phyloP scores from a whole-genome alignment of 30 jellyfish, hydroid and myxozoan species.

The Catostylus mosaicus region DNA sequence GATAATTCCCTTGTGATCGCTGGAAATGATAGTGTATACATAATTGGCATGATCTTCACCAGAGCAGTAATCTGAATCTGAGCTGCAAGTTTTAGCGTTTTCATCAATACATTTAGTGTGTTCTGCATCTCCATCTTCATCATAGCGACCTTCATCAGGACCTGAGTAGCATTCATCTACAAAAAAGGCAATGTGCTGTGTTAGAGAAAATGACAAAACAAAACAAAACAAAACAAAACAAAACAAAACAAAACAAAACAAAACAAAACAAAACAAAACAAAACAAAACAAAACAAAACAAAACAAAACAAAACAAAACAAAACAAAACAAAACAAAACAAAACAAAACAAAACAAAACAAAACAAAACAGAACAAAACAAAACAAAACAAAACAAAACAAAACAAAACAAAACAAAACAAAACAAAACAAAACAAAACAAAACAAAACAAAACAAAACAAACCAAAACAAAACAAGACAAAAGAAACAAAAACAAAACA shows the following conservation, averaged over 20 bases:
- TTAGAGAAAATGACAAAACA: no score
- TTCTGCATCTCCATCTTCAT: slow-evolving; percentile 93
- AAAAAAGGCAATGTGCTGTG: no score
- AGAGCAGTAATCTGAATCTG: slow-evolving; percentile 60
- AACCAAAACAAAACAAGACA: no score
- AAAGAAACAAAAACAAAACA: no score
- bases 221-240: background rate
- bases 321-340: background rate
- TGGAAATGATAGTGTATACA: slow-evolving; percentile 77
- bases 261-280: background rate
- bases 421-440: no score
- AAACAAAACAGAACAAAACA: background rate
- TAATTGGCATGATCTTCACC: slow-evolving; percentile 63
- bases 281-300: background rate
- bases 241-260: background rate
- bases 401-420: no score
- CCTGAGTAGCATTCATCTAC: slow-evolving; percentile 97
- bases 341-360: background rate
- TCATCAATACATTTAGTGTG: slow-evolving; percentile 67
- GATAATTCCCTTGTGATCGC: slow-evolving; percentile 51
- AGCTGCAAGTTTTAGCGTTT: slow-evolving; percentile 45
- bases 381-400: no score
- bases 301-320: background rate
- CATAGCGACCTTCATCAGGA: slow-evolving; percentile 97
- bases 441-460: no score